Evolutionary conservation across 2,888 invertebrate species (phyloP).

Genomic region (Morpho helenor): DNA sequence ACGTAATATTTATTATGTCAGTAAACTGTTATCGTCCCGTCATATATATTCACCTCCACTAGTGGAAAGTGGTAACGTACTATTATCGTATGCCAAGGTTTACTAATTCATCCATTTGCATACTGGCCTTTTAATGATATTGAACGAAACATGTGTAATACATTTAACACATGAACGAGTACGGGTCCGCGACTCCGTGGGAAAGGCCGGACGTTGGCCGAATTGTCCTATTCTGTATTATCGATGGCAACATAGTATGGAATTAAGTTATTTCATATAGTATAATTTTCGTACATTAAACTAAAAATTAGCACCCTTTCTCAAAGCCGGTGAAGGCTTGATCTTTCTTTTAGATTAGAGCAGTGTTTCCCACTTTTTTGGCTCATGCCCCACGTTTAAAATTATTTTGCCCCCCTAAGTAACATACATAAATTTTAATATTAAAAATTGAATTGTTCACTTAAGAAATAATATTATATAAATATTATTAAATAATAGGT

Average conservation of each 20-base stretch:
- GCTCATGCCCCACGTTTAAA: too few relatives aligned
- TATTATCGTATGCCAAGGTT: conserved; percentile 60
- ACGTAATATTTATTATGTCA: conserved; percentile 24
- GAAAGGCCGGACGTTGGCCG: conserved; percentile 48
- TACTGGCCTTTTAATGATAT: conserved; percentile 59
- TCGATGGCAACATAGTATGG: conserved; percentile 22
- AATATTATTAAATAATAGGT: too few relatives aligned
- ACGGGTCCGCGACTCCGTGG: conserved; percentile 61
- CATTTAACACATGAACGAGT: conserved; percentile 43
- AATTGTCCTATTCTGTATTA: conserved; percentile 39
- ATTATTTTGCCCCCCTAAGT: too few relatives aligned
- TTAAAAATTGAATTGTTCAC: too few relatives aligned
- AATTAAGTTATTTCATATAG: too few relatives aligned
- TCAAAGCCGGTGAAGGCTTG: too few relatives aligned
- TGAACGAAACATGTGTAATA: conserved; percentile 45
- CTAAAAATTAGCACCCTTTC: too few relatives aligned
- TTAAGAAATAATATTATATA: too few relatives aligned
- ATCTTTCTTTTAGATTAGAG: too few relatives aligned
- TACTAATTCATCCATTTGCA: conserved; percentile 52
- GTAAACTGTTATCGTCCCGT: conserved; percentile 19
- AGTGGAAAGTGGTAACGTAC: conserved; percentile 25
- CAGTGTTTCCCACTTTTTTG: too few relatives aligned
- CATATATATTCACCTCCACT: conserved; percentile 22
- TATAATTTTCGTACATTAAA: too few relatives aligned
- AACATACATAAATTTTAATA: too few relatives aligned